These are phyloP conservation scores for Andinoacara biseriatus DNA, from an alignment of 2,113 vertebrate genomes.

Conservation along the genomic window DNA sequence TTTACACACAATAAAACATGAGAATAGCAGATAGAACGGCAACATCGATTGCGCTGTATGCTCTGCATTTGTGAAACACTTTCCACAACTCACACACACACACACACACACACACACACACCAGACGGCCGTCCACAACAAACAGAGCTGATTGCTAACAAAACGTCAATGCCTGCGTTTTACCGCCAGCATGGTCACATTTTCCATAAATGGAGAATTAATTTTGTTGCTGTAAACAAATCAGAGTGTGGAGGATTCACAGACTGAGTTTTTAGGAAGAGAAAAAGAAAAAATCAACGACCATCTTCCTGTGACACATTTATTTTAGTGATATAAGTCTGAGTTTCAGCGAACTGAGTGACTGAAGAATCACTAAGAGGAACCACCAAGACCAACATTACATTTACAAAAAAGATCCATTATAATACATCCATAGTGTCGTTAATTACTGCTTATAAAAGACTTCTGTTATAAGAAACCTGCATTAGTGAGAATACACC, in stretches of 20 bases:
- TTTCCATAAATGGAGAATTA: conserved; percentile 48
- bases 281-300: neutral
- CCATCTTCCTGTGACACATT: neutral
- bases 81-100: neutral
- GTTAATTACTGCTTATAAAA: accelerated
- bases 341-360: no score
- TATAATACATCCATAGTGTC: neutral
- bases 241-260: neutral
- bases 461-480: neutral
- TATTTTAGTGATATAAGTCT: neutral
- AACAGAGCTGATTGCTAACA: conserved; percentile 47
- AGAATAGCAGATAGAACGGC: neutral
- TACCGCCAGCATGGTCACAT: neutral
- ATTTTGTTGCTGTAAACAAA: conserved; percentile 29
- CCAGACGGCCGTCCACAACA: conserved; percentile 3
- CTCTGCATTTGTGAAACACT: neutral
- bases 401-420: neutral
- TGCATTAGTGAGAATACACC: neutral
- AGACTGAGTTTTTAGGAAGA: neutral
- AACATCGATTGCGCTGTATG: neutral
- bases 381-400: neutral
- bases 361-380: no score
- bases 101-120: neutral
- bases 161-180: conserved; percentile 3
- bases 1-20: conserved; percentile 4